Percentiles rank a stretch among this genome's conserved stretches.
Evolutionary conservation across 2,797 vertebrate species (phyloP).

Genomic region (Mormyrops boulengeri): DNA sequence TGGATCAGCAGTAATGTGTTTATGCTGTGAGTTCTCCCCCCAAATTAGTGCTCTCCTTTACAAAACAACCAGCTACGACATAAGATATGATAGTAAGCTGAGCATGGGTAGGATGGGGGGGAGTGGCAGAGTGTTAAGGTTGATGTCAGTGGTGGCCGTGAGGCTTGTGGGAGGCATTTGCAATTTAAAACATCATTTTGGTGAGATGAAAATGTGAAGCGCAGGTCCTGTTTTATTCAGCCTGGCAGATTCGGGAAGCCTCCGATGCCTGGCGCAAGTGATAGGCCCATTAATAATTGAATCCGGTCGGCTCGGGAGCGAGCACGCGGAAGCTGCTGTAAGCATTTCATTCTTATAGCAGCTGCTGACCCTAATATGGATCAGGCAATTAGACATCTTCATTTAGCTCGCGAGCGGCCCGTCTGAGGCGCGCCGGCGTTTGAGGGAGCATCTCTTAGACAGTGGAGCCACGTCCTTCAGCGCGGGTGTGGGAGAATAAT

Average conservation of each 20-base stretch:
- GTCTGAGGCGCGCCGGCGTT: slow-evolving; percentile 60
- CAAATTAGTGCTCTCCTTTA: background rate
- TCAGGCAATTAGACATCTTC: slow-evolving; percentile 89
- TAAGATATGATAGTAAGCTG: background rate
- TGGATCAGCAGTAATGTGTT: background rate
- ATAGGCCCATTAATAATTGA: slow-evolving; percentile 97
- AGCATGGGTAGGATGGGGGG: background rate
- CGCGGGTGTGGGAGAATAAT: slow-evolving; percentile 50
- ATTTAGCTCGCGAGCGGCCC: slow-evolving; percentile 80
- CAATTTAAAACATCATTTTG: slow-evolving; percentile 93
- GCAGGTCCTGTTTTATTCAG: slow-evolving; percentile 91
- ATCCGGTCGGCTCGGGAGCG: slow-evolving; percentile 79
- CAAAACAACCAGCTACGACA: background rate
- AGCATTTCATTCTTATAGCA: slow-evolving; percentile 63
- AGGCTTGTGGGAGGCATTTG: slow-evolving; percentile 66
- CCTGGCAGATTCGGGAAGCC: slow-evolving; percentile 94
- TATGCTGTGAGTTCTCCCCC: background rate
- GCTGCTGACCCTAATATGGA: slow-evolving; percentile 87
- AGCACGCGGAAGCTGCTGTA: slow-evolving; percentile 32
- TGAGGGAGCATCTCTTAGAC: slow-evolving; percentile 22
- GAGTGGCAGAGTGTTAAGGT: background rate
- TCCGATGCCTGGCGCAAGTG: slow-evolving; percentile 80
- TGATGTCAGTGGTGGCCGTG: background rate
- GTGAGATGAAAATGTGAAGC: slow-evolving; percentile 98
- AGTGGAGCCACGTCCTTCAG: slow-evolving; percentile 46